Percentiles rank a stretch among this genome's conserved stretches.
Evolutionary conservation across 2,113 vertebrate genomes (phyloP).

Genomic region (Pogonocichla stellata): DNA sequence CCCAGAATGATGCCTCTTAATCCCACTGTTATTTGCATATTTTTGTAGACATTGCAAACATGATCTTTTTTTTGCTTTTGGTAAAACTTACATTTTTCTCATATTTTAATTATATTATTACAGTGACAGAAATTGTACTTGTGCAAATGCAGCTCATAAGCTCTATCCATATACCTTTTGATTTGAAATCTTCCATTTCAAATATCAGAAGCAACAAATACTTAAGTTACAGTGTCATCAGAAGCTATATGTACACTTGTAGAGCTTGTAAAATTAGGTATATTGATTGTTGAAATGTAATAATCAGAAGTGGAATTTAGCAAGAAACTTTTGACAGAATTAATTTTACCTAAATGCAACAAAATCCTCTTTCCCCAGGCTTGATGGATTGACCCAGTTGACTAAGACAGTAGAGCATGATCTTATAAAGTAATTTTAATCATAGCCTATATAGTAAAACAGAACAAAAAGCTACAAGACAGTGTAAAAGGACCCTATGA

Average conservation of each 20-base stretch:
- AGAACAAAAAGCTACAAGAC: not conserved
- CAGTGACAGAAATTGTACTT: not conserved
- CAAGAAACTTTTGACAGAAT: not conserved
- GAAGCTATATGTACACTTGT: not conserved
- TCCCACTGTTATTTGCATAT: not conserved
- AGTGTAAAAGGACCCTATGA: not conserved
- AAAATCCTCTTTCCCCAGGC: not conserved
- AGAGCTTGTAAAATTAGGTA: not conserved
- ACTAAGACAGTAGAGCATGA: not conserved
- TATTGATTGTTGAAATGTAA: not conserved
- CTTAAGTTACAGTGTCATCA: not conserved
- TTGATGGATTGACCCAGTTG: not conserved
- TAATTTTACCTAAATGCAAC: not conserved
- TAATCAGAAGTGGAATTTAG: not conserved
- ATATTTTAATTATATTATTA: not conserved
- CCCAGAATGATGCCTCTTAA: not conserved
- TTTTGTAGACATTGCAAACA: not conserved
- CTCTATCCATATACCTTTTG: not conserved
- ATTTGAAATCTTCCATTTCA: not conserved
- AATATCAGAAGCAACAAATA: not conserved
- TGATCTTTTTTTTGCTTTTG: not conserved
- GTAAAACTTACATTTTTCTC: not conserved
- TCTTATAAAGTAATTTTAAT: not conserved
- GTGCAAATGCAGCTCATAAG: not conserved
- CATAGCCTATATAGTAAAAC: not conserved